Conservation (phyloP, 1,140 invertebrate genomes). For the Brachionus asplanchnoidis region DNA sequence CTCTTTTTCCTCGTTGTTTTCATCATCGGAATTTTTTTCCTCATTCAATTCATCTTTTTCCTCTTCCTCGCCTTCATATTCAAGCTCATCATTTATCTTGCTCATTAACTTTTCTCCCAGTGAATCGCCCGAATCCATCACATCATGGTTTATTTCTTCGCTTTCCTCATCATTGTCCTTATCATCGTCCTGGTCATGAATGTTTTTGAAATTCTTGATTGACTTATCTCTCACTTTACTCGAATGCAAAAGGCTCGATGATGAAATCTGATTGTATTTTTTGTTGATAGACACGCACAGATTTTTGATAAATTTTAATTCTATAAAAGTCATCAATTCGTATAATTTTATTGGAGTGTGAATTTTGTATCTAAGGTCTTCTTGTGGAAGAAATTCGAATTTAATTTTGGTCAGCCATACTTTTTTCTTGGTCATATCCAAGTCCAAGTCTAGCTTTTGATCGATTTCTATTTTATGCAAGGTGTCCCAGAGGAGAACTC, state of each 20-base stretch:
- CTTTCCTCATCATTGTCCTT: conserved; percentile 6
- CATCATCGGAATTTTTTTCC: conserved; percentile 50
- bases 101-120: conserved; percentile 17
- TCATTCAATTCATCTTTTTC: conserved; percentile 45
- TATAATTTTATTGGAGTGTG: conserved; percentile 5
- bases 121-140: neutral
- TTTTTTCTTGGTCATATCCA: neutral
- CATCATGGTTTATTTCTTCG: conserved; percentile 3
- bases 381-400: conserved; percentile 37
- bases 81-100: conserved; percentile 39
- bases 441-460: conserved; percentile 26
- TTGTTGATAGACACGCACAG: conserved; percentile 37
- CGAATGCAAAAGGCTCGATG: conserved; percentile 4
- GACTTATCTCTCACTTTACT: conserved; percentile 6
- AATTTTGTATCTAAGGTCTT: neutral
- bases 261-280: conserved; percentile 30
- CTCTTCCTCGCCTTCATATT: conserved; percentile 43
- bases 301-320: conserved; percentile 27
- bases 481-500: conserved; percentile 5
- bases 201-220: conserved; percentile 25
- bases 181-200: conserved; percentile 9
- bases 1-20: conserved; percentile 58
- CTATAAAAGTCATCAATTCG: conserved; percentile 13
- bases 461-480: conserved; percentile 32
- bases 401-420: conserved; percentile 21